Conservation (phyloP, 2,113 vertebrate genomes). For the Aptenodytes forsteri region DNA sequence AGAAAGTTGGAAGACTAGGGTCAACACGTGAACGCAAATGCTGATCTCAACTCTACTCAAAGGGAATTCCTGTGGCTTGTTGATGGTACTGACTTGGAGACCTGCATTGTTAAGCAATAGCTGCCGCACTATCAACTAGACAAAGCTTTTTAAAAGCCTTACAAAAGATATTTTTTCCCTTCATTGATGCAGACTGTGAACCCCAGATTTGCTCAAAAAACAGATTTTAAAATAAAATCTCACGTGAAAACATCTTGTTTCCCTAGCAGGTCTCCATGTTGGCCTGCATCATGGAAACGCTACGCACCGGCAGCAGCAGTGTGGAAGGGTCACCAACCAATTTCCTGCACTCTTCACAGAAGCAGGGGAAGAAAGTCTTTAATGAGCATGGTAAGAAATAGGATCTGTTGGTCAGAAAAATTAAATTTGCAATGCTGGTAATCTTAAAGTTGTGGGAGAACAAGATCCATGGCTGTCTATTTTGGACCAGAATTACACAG, state of each 20-base stretch:
- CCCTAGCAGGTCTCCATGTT: not conserved
- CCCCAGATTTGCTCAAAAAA: not conserved
- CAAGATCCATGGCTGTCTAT: not conserved
- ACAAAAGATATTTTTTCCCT: not conserved
- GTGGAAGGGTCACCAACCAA: not conserved
- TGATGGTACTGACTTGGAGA: not conserved
- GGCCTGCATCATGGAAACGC: not conserved
- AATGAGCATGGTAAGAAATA: not conserved
- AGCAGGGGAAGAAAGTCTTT: not conserved
- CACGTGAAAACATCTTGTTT: not conserved
- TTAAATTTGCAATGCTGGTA: not conserved
- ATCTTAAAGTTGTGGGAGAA: not conserved
- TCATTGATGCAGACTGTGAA: not conserved
- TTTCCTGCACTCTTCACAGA: not conserved
- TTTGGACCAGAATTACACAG: not conserved
- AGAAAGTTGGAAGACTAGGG: not conserved
- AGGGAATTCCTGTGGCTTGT: not conserved
- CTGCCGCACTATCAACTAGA: not conserved
- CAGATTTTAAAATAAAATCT: not conserved
- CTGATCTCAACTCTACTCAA: not conserved
- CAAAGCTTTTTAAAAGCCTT: not conserved
- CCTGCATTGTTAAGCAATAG: not conserved
- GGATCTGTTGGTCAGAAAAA: not conserved
- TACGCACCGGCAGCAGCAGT: accelerated
- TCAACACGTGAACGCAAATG: not conserved